Evolutionary conservation across 2,113 vertebrate genomes (phyloP), one percentile per base, ranked within the genome.

Genomic region (Scomber colias): DNA sequence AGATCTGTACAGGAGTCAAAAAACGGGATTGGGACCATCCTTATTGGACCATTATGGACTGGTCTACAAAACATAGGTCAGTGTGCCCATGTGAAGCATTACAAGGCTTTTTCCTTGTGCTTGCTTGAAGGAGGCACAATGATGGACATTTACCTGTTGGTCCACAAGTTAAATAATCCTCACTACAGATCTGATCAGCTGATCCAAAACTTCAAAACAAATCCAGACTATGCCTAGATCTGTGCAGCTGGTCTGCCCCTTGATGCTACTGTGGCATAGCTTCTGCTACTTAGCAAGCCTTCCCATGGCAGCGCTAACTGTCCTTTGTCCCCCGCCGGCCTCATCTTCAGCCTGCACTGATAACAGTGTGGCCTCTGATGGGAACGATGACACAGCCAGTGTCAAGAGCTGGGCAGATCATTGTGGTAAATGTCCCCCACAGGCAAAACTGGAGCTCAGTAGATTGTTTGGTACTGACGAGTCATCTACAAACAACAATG

Each of bases 381-480:
- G 85, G 57, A 83, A 77, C 19, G 61, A 89, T 68, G 81, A 90
- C 72, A 70, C 84, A 64, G 80, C 83, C 87, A 83, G 83, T 89
- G 86, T 89, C 78, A 75, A 81, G 63, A 90, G 90, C 79, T 90
- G 88, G 89, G 85, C 82, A 82, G 84, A 81, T 55, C 10, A 24
- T 73, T 92, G 86, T 89, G 89, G 85, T 91, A 85, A 92, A 90
- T 89, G 79, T 89, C 77, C 56, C 30, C 46, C 54, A 35, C 21
- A 79, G 75, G 48, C 48, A 64, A 44, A 71, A 31, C 62, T 4
- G 2, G 63, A 51, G 63, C 70, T 75, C 74, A 69, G 6, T 51
- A 3, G 31, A 24, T 55, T 24, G 27, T 35, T 27, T 62, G 56
- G 7, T 59, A 55, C 24, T 64, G 14, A 75, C 10, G 2, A 60